Base-by-base conservation (phyloP, 2,888 invertebrate species). In the Tiliacea aurago region DNA sequence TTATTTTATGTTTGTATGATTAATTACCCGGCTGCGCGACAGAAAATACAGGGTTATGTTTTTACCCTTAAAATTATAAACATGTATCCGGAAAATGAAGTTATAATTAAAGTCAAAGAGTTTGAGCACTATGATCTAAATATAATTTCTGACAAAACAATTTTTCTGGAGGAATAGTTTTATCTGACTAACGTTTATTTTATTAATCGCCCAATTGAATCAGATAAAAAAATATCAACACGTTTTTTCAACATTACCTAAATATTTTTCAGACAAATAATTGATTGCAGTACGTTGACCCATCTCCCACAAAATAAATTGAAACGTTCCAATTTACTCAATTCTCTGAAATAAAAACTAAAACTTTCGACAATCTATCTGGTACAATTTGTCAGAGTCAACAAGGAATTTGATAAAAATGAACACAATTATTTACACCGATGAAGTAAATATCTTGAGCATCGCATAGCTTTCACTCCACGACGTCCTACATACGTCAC, bases 401-500 rank as follows among this genome's bases (percentile, higher is more conserved):
- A 62, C 20, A 37, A 58, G 11, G 28, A 76, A 81, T 76, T 68
- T 28, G 23, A 64, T 61, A 70, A 53, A 20, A 64, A 56, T n/a
- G 18, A 70, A 56, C 23, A 59, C 47, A n/a, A 61, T 11, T 47
- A 67, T 70, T 2, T 11, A 61, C 23, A 59, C 4, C 11, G 10
- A 20, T 43, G 47, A 13, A 43, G 80, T 49, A 73, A 64, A 74
- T 68, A 73, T 72, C 37, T 61, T 58, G 3, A 11, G 20, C 20
- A 55, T 69, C 37, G 69, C 78, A 65, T 85, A 74, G 80, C 83
- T 64, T 49, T 47, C 73, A 73, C 23, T 83, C 58, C 18, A 10
- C 73, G 28, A 9, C 37, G 63, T 56, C 59, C 86, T 65, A 73
- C 53, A 76, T 70, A 69, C 67, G 78, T 75, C 86, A 70, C 66